phyloP scores from a whole-genome alignment of 2,888 invertebrate genomes.

The Pantelozetes paolii region DNA sequence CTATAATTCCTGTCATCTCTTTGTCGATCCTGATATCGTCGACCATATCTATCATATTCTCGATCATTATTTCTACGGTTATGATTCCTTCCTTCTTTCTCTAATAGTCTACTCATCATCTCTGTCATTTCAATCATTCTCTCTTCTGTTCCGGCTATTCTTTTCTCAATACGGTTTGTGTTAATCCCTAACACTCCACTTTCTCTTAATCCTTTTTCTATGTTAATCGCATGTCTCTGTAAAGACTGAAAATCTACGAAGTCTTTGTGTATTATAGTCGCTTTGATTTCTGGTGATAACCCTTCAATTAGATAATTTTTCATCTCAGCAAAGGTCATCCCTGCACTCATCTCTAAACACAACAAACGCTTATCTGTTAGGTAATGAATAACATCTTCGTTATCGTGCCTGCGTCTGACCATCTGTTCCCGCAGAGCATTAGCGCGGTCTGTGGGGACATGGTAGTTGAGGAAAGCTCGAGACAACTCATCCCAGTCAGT shows the following conservation, averaged over 20 bases:
- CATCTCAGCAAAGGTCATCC: background rate
- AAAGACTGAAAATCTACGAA: background rate
- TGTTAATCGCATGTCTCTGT: background rate
- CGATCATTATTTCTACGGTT: too few relatives aligned
- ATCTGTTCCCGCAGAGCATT: background rate
- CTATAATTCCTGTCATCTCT: too few relatives aligned
- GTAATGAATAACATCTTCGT: conserved; percentile 5
- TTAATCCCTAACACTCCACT: background rate
- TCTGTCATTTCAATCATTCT: too few relatives aligned
- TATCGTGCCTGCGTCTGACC: background rate
- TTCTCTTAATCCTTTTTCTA: background rate
- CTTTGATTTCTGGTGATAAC: background rate
- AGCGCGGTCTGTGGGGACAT: background rate
- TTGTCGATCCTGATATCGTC: background rate
- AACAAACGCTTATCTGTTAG: background rate
- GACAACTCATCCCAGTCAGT: background rate
- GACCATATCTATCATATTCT: too few relatives aligned
- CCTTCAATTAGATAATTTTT: background rate
- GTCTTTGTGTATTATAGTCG: background rate
- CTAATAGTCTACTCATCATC: too few relatives aligned
- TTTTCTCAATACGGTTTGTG: background rate
- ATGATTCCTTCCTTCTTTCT: too few relatives aligned
- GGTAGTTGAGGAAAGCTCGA: background rate
- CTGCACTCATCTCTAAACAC: background rate
- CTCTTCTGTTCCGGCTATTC: background rate